These are phyloP conservation scores for Mimachlamys varia DNA, from an alignment of 2,888 invertebrate species.

Conservation along the genomic window DNA sequence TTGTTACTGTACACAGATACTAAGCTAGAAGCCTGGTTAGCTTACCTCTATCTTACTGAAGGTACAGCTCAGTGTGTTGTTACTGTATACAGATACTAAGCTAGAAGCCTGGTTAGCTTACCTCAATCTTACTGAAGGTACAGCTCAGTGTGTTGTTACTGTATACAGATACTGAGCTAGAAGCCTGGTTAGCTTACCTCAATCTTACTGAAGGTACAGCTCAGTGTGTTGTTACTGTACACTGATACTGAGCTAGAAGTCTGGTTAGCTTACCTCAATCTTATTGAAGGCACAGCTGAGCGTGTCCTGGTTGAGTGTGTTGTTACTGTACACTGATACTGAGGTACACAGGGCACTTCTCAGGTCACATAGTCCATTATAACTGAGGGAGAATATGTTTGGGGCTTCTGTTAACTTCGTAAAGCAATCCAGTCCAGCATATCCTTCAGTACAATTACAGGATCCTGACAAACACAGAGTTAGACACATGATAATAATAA, in stretches of 20 bases:
- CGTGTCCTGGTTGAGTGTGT: slow-evolving; percentile 57
- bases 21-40: too few species aligned
- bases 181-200: too few species aligned
- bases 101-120: too few species aligned
- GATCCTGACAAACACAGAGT: slow-evolving; percentile 58
- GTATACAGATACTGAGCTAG: too few species aligned
- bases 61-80: too few species aligned
- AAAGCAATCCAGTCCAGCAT: slow-evolving; percentile 67
- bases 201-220: slow-evolving; percentile 63
- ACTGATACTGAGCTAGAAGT: slow-evolving; percentile 55
- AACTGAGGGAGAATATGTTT: slow-evolving; percentile 46
- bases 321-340: slow-evolving; percentile 57
- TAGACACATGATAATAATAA: neutral
- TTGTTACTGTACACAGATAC: too few species aligned
- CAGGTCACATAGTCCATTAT: slow-evolving; percentile 52
- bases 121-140: too few species aligned
- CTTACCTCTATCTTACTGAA: too few species aligned
- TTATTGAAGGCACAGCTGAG: slow-evolving; percentile 61
- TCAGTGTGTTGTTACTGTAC: slow-evolving; percentile 61
- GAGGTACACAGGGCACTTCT: slow-evolving; percentile 54
- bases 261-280: slow-evolving; percentile 66
- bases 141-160: too few species aligned
- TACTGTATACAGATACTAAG: too few species aligned
- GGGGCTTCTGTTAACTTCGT: slow-evolving; percentile 56
- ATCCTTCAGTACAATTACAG: slow-evolving; percentile 64